Conservation (phyloP, 53 echinoderm and acorn worm genomes). For the Arbacia lixula region DNA sequence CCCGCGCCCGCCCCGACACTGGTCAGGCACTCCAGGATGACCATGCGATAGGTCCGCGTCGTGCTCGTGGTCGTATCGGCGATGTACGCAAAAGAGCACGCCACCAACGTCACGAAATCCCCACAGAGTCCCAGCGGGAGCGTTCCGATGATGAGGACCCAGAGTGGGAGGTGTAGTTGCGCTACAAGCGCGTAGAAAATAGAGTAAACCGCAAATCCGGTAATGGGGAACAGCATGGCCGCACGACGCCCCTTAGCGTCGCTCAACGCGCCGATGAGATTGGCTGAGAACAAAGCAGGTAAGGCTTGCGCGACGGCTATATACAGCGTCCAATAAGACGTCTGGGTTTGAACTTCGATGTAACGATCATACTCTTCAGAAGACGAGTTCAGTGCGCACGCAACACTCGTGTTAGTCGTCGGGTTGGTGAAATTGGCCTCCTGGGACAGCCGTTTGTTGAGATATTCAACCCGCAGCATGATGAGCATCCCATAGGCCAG, state of each 20-base stretch:
- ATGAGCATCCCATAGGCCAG: constrained; percentile 56
- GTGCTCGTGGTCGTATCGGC: constrained; percentile 59
- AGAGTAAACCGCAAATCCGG: constrained; percentile 53
- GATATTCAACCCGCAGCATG: constrained; percentile 57
- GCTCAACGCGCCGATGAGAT: constrained; percentile 58
- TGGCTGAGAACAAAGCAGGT: constrained; percentile 62
- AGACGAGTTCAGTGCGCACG: constrained; percentile 51
- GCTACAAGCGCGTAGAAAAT: constrained; percentile 32
- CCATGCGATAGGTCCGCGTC: constrained; percentile 51
- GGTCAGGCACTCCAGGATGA: constrained; percentile 51
- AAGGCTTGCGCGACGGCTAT: constrained; percentile 52
- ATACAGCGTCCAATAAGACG: constrained; percentile 68
- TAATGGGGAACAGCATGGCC: constrained; percentile 56
- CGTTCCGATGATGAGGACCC: constrained; percentile 33
- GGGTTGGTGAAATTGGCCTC: constrained; percentile 48
- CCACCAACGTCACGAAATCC: constrained; percentile 62
- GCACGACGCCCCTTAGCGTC: constrained; percentile 49
- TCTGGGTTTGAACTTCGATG: constrained; percentile 40
- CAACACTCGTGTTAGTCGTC: constrained; percentile 2
- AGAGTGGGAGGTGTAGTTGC: constrained; percentile 26
- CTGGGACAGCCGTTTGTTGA: constrained; percentile 51
- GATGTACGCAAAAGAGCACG: constrained; percentile 62
- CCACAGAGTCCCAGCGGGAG: constrained; percentile 55
- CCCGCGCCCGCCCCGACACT: constrained; percentile 44
- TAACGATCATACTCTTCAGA: constrained; percentile 40